phyloP scores from a whole-genome alignment of 2,113 vertebrate species.

The Urocolius indicus region DNA sequence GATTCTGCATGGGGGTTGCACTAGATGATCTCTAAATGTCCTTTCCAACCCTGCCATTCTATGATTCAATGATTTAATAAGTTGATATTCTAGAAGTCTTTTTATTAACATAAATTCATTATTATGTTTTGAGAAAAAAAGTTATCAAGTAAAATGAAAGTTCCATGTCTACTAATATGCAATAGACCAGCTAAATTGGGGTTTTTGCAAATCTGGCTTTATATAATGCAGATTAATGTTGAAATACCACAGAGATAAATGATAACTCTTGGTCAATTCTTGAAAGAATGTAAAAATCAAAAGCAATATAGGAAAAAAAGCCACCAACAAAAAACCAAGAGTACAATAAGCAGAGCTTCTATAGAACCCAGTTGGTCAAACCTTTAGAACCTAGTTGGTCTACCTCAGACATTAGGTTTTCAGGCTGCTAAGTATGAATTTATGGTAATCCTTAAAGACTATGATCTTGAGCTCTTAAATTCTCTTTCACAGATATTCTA shows the following conservation, averaged over 20 bases:
- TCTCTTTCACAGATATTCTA: neutral
- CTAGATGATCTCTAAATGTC: no score
- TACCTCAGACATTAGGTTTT: neutral
- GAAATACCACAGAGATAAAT: neutral
- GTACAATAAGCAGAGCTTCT: neutral
- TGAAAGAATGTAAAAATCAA: neutral
- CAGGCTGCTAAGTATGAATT: neutral
- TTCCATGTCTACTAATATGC: neutral
- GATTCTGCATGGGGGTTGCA: no score
- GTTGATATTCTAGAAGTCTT: neutral
- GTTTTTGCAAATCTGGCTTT: neutral
- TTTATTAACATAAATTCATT: neutral
- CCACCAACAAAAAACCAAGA: neutral
- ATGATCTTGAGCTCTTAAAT: neutral
- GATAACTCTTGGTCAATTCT: neutral
- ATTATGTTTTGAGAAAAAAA: neutral
- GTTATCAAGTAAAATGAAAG: neutral
- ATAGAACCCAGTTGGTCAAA: neutral
- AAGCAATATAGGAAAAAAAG: neutral
- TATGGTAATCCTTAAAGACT: neutral
- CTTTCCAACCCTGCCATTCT: no score
- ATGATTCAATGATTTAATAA: no score
- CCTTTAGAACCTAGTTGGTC: no score
- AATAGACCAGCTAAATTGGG: neutral
- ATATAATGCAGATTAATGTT: neutral